These are phyloP conservation scores for Trichogramma pretiosum DNA, from an alignment of 1,140 invertebrate species.

Conservation along the genomic window DNA sequence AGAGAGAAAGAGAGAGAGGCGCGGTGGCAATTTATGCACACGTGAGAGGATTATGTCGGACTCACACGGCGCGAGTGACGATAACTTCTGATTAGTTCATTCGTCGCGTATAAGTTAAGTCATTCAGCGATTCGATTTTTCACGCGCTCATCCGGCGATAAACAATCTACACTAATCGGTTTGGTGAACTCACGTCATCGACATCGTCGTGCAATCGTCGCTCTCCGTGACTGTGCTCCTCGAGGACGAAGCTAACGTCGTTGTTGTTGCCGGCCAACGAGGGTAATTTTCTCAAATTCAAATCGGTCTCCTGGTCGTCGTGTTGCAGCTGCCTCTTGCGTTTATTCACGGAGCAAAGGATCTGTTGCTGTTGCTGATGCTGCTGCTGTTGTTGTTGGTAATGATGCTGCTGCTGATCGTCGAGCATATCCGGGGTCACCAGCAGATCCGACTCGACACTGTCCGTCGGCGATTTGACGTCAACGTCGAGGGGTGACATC, in stretches of 20 bases:
- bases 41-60: too few relatives aligned
- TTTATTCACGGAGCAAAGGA: conserved; percentile 2
- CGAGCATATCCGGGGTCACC: conserved; percentile 39
- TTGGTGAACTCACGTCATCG: conserved; percentile 51
- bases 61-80: too few relatives aligned
- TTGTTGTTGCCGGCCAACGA: conserved; percentile 46
- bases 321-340: conserved; percentile 31
- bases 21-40: too few relatives aligned
- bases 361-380: conserved; percentile 1
- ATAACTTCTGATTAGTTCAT: too few relatives aligned
- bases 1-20: too few relatives aligned
- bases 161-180: too few relatives aligned
- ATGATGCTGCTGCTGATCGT: conserved; percentile 32
- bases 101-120: too few relatives aligned
- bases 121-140: too few relatives aligned
- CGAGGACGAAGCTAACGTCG: conserved; percentile 52
- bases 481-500: conserved; percentile 42
- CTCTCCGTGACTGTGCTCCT: conserved; percentile 28
- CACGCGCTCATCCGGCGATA: too few relatives aligned
- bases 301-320: conserved; percentile 38
- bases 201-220: conserved; percentile 39
- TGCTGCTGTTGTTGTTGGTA: conserved; percentile 18
- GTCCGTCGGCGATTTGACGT: conserved; percentile 37
- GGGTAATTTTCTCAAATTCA: conserved; percentile 43
- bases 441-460: conserved; percentile 39